These are phyloP conservation scores for Lytechinus pictus DNA, from an alignment of 35 echinoderm and acorn worm genomes.

Conservation along the genomic window DNA sequence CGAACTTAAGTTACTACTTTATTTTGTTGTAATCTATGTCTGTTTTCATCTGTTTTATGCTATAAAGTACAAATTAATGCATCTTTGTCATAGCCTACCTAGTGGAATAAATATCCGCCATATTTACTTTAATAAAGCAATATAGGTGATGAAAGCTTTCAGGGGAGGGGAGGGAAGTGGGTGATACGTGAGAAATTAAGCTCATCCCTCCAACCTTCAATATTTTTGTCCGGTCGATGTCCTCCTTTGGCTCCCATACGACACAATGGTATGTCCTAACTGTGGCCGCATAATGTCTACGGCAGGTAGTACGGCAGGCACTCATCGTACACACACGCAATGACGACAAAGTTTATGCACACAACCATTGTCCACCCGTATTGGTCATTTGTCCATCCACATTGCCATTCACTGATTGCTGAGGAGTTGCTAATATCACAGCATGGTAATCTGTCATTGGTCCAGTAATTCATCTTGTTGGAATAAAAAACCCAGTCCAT, in stretches of 20 bases:
- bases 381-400: conserved; percentile 5
- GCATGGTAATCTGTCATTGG: background rate
- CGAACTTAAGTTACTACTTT: no score
- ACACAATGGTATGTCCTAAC: background rate
- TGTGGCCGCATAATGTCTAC: background rate
- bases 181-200: background rate
- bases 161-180: background rate
- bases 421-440: background rate
- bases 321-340: background rate
- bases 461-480: background rate
- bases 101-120: no score
- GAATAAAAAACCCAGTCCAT: background rate
- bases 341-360: background rate
- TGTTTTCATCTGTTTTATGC: no score
- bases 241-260: background rate
- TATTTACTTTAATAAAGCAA: no score
- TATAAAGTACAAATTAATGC: no score
- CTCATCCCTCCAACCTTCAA: background rate
- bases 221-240: conserved; percentile 12
- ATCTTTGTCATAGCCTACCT: no score
- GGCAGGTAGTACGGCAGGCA: background rate
- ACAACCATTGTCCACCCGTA: background rate
- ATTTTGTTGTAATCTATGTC: no score
- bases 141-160: no score
- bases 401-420: background rate